Conservation (phyloP, 1,140 invertebrate species). For the Coenobita brevimanus region DNA sequence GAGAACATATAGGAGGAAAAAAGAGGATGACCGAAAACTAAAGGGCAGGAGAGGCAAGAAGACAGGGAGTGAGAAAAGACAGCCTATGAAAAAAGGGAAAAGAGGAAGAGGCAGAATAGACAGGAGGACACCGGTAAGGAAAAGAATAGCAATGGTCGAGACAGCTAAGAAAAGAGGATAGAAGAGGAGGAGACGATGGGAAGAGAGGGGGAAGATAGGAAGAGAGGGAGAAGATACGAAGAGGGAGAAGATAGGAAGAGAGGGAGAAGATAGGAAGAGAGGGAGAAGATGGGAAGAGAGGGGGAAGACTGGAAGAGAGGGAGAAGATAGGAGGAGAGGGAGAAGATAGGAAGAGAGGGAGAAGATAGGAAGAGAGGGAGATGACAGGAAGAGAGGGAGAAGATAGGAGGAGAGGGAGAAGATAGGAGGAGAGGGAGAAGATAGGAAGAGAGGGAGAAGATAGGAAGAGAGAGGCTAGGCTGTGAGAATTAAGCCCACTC, state of each 20-base stretch:
- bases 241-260: not conserved
- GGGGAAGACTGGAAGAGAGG: not conserved
- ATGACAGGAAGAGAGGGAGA: not conserved
- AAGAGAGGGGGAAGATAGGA: not conserved
- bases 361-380: not conserved
- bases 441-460: conserved; percentile 5
- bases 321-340: not conserved
- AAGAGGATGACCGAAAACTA: too few relatives aligned
- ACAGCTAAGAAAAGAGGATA: not conserved
- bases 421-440: not conserved
- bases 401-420: not conserved
- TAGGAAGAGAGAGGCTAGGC: not conserved
- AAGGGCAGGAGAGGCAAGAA: not conserved
- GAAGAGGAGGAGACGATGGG: not conserved
- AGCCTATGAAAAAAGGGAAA: not conserved
- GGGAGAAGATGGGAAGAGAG: not conserved
- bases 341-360: not conserved
- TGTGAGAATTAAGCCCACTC: not conserved
- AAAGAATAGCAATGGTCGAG: not conserved
- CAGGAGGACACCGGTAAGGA: too few relatives aligned
- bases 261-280: not conserved
- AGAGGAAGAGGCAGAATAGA: too few relatives aligned
- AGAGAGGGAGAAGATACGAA: not conserved
- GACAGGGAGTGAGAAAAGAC: not conserved
- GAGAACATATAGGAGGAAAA: not conserved